A percentile compares a stretch with the other conserved stretches of the same genome.
Evolutionary conservation across 2,888 invertebrate genomes (phyloP).

Genomic region (Clepsis dumicolana): DNA sequence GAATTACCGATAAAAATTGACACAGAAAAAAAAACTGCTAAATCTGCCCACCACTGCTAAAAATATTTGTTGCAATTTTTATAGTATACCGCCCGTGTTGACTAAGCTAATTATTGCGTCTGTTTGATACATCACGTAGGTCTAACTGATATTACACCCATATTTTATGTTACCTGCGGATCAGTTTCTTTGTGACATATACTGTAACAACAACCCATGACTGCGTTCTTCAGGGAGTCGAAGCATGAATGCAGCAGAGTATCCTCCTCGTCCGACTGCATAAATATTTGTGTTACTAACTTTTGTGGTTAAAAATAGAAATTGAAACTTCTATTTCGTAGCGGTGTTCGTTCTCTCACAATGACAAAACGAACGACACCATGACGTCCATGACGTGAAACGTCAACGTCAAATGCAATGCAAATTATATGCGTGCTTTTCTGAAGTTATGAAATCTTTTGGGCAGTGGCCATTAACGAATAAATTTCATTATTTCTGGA

Average conservation of each 20-base stretch:
- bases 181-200: constrained; percentile 90
- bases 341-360: constrained; percentile 32
- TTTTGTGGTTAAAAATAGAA: constrained; percentile 77
- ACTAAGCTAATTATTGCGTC: constrained; percentile 16
- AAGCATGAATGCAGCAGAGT: constrained; percentile 82
- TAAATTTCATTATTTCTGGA: neutral
- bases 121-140: constrained; percentile 28
- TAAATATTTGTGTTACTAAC: constrained; percentile 76
- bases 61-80: constrained; percentile 12
- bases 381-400: too few relatives aligned
- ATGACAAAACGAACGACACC: constrained; percentile 29
- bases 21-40: constrained; percentile 47
- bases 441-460: neutral
- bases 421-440: constrained; percentile 24
- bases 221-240: constrained; percentile 77
- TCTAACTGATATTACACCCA: constrained; percentile 31
- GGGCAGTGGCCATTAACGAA: neutral
- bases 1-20: constrained; percentile 57
- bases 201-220: constrained; percentile 91
- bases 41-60: constrained; percentile 42
- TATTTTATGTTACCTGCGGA: constrained; percentile 85
- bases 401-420: constrained; percentile 21
- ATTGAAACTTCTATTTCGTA: constrained; percentile 48
- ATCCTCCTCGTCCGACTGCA: constrained; percentile 81
- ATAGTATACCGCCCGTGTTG: neutral